These are phyloP conservation scores for Orchesella flavescens DNA, from an alignment of 2,888 invertebrate genomes.

Conservation along the genomic window DNA sequence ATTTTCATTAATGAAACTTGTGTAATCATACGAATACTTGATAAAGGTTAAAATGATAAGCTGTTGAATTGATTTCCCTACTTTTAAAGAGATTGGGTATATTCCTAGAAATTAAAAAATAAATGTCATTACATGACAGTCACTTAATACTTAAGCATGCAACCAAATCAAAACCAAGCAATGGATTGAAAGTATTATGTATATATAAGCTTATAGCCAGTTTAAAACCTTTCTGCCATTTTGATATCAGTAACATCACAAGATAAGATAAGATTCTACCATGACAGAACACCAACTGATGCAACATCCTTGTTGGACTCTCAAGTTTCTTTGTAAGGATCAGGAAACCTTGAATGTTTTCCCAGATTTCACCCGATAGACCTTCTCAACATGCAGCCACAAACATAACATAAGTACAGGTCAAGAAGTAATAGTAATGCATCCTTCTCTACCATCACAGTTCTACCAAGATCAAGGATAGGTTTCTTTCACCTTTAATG, in stretches of 20 bases:
- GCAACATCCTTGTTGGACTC: background rate
- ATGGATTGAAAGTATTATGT: too few relatives aligned
- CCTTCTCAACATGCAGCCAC: slow-evolving; percentile 45
- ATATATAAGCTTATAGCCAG: too few relatives aligned
- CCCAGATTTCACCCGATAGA: slow-evolving; percentile 46
- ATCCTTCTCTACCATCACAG: background rate
- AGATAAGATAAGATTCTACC: background rate
- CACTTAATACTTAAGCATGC: too few relatives aligned
- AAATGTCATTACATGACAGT: too few relatives aligned
- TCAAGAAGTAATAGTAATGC: too few relatives aligned
- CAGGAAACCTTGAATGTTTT: slow-evolving; percentile 28
- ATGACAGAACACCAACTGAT: slow-evolving; percentile 10
- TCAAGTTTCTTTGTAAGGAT: slow-evolving; percentile 21
- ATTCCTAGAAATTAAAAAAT: too few relatives aligned
- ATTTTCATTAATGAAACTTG: too few relatives aligned
- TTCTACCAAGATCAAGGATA: background rate
- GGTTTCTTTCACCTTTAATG: background rate
- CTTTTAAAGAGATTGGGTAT: too few relatives aligned
- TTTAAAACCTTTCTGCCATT: background rate
- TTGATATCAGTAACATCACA: background rate
- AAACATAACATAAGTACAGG: slow-evolving; percentile 5
- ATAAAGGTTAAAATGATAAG: too few relatives aligned
- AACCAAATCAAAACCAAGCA: too few relatives aligned
- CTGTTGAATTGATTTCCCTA: too few relatives aligned
- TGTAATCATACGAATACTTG: too few relatives aligned